phyloP scores from a whole-genome alignment of 2,113 vertebrate species.

The Microtus pennsylvanicus region DNA sequence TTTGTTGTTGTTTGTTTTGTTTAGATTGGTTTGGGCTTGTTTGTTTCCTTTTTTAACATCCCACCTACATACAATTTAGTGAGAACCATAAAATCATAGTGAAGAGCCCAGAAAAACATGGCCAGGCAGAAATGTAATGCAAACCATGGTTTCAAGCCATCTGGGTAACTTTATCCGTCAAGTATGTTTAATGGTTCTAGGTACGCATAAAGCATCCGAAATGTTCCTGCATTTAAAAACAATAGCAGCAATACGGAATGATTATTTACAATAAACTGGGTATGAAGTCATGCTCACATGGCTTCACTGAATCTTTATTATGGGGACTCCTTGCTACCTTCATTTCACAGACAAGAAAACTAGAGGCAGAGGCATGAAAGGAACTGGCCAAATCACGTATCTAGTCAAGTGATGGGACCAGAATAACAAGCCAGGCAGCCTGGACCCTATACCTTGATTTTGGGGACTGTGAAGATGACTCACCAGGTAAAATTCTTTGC shows the following conservation, averaged over 20 bases:
- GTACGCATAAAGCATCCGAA: not conserved
- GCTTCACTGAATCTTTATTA: not conserved
- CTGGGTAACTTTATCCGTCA: not conserved
- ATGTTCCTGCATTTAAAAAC: not conserved
- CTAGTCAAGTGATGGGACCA: not conserved
- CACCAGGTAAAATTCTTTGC: not conserved
- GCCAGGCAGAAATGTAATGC: not conserved
- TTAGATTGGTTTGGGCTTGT: not conserved
- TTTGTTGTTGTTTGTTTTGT: not conserved
- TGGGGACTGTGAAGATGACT: not conserved
- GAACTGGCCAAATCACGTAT: not conserved
- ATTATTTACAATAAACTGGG: not conserved
- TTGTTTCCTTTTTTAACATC: not conserved
- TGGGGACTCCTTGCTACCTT: not conserved
- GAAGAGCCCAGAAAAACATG: not conserved
- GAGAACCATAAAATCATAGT: not conserved
- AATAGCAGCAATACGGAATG: not conserved
- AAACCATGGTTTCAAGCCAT: not conserved
- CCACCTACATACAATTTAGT: not conserved
- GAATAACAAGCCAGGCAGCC: slow-evolving; percentile 2
- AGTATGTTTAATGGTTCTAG: not conserved
- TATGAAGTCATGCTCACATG: not conserved
- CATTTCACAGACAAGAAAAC: not conserved
- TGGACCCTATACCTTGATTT: not conserved
- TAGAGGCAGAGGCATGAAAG: not conserved